Conservation (phyloP, 2,113 vertebrate species). For the Illadopsis cleaveri region DNA sequence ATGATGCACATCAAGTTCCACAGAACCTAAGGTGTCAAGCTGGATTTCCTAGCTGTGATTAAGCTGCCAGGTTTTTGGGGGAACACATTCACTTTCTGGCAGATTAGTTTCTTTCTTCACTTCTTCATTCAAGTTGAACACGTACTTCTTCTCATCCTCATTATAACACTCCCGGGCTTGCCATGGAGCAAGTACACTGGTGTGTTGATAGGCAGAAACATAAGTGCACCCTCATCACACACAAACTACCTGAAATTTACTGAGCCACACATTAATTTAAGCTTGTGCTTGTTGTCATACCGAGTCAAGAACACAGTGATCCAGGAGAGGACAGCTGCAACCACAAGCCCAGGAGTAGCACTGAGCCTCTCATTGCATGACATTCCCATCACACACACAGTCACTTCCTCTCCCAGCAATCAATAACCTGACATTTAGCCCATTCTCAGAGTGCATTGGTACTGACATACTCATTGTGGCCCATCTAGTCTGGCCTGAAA, state of each 20-base stretch:
- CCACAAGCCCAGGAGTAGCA: background rate
- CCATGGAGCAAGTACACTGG: rapidly evolving
- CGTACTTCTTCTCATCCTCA: background rate
- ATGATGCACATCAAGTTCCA: background rate
- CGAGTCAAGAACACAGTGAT: background rate
- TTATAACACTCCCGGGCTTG: background rate
- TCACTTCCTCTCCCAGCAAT: background rate
- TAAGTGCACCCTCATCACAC: background rate
- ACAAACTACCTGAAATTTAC: background rate
- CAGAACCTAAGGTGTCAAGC: background rate
- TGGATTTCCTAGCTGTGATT: background rate
- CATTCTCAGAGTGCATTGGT: background rate
- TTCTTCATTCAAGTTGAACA: background rate
- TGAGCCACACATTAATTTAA: background rate
- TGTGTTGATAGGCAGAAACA: background rate
- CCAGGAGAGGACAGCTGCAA: background rate
- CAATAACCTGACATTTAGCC: background rate
- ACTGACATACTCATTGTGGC: background rate
- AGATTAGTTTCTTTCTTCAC: background rate
- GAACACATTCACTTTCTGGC: background rate
- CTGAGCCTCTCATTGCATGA: rapidly evolving
- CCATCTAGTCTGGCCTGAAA: background rate
- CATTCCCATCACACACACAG: background rate
- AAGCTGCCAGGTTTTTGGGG: background rate
- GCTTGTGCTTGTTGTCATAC: background rate